A percentile compares a stretch with the other conserved stretches of the same genome.
Evolutionary conservation across 2,113 vertebrate genomes (phyloP).

Genomic region (Tachycineta bicolor): DNA sequence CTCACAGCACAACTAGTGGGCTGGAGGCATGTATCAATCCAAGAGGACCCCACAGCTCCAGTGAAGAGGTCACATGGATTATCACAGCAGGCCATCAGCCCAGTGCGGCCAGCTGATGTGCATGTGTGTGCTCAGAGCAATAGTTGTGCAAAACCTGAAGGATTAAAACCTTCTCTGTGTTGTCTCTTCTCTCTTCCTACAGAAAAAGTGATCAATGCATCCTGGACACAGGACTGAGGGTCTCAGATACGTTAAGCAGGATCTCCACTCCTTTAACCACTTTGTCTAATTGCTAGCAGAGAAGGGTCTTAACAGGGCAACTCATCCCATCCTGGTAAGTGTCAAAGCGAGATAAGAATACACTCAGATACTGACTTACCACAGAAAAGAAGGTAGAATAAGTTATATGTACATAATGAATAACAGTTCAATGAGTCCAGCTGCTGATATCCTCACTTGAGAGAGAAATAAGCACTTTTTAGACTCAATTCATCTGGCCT

Average conservation of each 20-base stretch:
- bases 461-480: background rate
- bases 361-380: background rate
- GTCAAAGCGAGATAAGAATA: background rate
- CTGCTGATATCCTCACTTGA: background rate
- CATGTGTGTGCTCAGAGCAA: background rate
- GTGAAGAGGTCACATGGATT: background rate
- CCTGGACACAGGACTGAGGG: background rate
- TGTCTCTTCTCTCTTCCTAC: background rate
- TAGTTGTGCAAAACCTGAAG: background rate
- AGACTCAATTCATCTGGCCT: background rate
- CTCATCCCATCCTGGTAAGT: background rate
- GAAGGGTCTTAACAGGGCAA: background rate
- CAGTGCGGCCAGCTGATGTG: too few species aligned
- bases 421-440: background rate
- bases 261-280: background rate
- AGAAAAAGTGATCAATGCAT: background rate
- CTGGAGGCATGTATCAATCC: background rate
- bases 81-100: background rate
- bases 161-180: background rate
- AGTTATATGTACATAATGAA: background rate
- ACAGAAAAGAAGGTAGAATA: background rate
- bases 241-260: background rate
- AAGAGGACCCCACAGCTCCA: background rate
- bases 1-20: background rate
- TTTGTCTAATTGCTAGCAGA: background rate